Base-by-base conservation (phyloP, 2,888 invertebrate species). In the Heliconius cydno region DNA sequence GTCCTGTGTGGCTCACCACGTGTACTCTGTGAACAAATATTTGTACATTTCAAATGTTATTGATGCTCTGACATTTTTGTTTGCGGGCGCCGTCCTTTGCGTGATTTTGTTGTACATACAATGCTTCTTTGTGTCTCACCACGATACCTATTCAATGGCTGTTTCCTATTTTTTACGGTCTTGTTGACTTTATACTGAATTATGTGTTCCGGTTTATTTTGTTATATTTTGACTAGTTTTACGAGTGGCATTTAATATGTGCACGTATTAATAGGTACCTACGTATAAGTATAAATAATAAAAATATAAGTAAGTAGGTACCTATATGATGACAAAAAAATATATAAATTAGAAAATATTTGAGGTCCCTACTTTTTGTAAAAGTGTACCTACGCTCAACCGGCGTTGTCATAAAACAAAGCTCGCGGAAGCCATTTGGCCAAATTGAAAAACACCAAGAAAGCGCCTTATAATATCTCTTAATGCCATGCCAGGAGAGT, bases 391-490 rank as follows among this genome's bases (percentile, higher is more conserved):
- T n/a, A 41, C 46, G 12, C n/a, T 66, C 13, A 46, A 66, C 25
- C 3, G 9, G 9, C 65, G 73, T 85, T 84, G 87, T 87, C 86
- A 88, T 90, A 90, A 91, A 91, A 87, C 85, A 86, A 86, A 88
- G 84, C 87, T 86, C 85, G 84, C 84, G 88, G 88, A 87, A 88
- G 89, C 91, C 91, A 91, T 95, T 93, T 85, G 83, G 85, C 86
- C 88, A 94, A 94, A 95, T 94, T 94, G 94, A 94, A 94, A 95
- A 94, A 93, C 92, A 91, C 90, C 91, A 82, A 90, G 92, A 90
- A 38, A 19, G 22, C 90, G 90, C 85, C 89, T 91, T 92, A 91
- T 92, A 93, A 93, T 92, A 88, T 89, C 88, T 91, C 90, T 92
- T 93, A 93, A 94, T 93, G 91, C 90, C 86, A 90, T 88, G 87